Evolutionary conservation across 2,888 invertebrate genomes (phyloP).

Genomic region (Tetramorium bicarinatum): DNA sequence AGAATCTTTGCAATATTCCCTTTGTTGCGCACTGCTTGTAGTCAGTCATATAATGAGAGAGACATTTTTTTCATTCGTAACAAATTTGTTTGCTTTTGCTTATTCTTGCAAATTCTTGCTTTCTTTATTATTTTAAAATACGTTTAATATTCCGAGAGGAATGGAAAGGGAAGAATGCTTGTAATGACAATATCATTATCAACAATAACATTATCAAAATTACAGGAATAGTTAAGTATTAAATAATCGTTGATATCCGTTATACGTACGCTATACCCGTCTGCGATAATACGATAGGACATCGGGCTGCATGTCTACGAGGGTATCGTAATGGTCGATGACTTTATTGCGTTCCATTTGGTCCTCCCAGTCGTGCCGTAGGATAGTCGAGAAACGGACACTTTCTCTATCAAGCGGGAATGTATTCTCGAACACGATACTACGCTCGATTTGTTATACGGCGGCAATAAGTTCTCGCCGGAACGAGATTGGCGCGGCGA

Average conservation of each 20-base stretch:
- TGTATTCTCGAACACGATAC: slow-evolving; percentile 54
- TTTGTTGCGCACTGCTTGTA: background rate
- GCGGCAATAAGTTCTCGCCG: slow-evolving; percentile 42
- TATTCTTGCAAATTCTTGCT: background rate
- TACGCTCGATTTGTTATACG: slow-evolving; percentile 58
- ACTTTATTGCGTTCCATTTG: slow-evolving; percentile 74
- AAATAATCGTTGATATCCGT: background rate
- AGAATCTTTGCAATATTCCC: background rate
- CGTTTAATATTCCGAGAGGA: background rate
- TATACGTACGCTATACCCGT: background rate
- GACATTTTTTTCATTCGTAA: slow-evolving; percentile 3
- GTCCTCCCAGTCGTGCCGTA: slow-evolving; percentile 49
- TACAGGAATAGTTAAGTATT: slow-evolving; percentile 29
- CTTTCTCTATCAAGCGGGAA: slow-evolving; percentile 63
- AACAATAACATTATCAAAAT: background rate
- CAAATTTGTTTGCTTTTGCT: background rate
- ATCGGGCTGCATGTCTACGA: background rate
- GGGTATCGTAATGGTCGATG: slow-evolving; percentile 69
- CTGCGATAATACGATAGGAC: background rate
- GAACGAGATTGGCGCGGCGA: slow-evolving; percentile 36
- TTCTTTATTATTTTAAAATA: background rate
- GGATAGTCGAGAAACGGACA: slow-evolving; percentile 74
- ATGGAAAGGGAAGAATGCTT: background rate
- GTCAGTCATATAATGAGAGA: background rate
- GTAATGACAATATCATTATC: background rate